A percentile compares a stretch with the other conserved stretches of the same genome.
These are phyloP conservation scores for Stenodema calcarata DNA, from an alignment of 2,888 invertebrate genomes.

Conservation along the genomic window DNA sequence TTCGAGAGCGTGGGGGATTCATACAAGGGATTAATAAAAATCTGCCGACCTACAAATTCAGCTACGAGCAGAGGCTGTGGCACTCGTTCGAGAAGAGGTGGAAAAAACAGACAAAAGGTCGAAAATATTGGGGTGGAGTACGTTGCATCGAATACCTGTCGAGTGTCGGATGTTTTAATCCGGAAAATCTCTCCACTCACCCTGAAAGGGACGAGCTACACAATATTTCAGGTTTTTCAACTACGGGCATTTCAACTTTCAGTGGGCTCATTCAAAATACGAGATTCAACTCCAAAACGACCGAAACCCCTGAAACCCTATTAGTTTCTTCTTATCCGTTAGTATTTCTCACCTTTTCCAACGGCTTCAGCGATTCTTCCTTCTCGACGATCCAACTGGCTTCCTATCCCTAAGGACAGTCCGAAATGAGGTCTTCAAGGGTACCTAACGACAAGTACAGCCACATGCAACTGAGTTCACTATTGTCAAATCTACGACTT, in stretches of 20 bases:
- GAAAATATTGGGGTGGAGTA: background rate
- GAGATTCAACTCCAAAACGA: no score
- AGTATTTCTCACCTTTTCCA: background rate
- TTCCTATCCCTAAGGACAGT: constrained; percentile 28
- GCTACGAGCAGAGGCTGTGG: background rate
- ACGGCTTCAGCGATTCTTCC: background rate
- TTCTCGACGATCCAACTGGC: background rate
- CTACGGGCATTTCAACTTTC: no score
- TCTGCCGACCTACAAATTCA: no score
- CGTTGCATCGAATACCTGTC: background rate
- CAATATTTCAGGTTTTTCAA: background rate
- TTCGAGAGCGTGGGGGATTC: no score
- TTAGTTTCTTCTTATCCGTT: background rate
- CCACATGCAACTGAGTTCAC: constrained; percentile 8
- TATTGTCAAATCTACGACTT: background rate
- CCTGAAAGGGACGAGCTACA: background rate
- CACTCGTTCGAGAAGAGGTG: no score
- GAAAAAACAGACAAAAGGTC: no score
- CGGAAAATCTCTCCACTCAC: constrained; percentile 45
- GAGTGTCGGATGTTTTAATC: constrained; percentile 2
- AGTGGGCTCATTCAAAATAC: no score
- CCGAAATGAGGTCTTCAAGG: constrained; percentile 16
- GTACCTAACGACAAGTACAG: constrained; percentile 19
- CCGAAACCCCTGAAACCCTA: no score
- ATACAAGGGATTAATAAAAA: no score